Conservation (phyloP, 2,797 vertebrate genomes). For the Mico argentatus region DNA sequence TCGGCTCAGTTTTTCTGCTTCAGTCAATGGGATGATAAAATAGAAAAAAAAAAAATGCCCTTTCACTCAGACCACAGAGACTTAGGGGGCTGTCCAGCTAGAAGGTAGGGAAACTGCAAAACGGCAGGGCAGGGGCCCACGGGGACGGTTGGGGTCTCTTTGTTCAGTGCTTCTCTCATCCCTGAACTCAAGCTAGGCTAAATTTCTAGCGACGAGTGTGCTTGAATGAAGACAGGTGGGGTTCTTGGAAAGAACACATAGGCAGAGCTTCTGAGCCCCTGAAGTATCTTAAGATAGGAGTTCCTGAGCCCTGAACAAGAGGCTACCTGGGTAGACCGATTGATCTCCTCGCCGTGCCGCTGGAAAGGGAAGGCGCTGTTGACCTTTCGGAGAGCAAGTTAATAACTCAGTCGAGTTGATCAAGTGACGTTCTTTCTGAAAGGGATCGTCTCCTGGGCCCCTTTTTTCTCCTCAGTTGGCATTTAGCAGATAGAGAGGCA, state of each 20-base stretch:
- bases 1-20: background rate
- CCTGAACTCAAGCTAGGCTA: background rate
- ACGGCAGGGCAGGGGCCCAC: no score
- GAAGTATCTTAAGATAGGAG: background rate
- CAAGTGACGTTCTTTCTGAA: constrained; percentile 1
- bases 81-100: background rate
- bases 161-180: background rate
- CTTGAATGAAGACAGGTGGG: background rate
- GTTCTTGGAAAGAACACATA: background rate
- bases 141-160: background rate
- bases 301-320: background rate
- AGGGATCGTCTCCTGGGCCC: background rate
- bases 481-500: background rate
- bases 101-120: background rate
- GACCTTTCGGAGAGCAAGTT: background rate
- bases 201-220: background rate
- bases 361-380: background rate
- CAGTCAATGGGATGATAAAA: background rate
- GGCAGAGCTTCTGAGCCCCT: background rate
- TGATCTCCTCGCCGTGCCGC: fast-evolving
- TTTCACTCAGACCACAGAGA: background rate
- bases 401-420: constrained; percentile 57
- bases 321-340: background rate
- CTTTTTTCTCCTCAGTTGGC: background rate
- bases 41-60: background rate